Conservation (phyloP, 2,888 invertebrate genomes). For the Drosophila parthenogenetica region DNA sequence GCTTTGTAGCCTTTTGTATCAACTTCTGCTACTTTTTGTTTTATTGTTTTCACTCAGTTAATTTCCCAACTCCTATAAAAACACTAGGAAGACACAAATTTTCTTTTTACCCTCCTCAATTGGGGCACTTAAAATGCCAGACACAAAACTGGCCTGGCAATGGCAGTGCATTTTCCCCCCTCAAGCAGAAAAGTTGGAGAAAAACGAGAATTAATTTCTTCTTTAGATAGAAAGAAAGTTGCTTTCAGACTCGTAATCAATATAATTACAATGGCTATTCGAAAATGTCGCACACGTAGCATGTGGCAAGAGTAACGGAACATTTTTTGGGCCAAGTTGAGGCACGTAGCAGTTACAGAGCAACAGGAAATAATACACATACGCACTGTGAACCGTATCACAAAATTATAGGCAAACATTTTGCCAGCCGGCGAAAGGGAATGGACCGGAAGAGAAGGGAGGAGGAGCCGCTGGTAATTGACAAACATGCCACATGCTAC, state of each 20-base stretch:
- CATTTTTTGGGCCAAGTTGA: constrained; percentile 40
- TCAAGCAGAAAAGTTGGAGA: background rate
- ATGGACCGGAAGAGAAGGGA: background rate
- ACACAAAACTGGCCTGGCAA: constrained; percentile 47
- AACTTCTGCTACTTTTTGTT: constrained; percentile 4
- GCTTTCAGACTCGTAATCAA: constrained; percentile 63
- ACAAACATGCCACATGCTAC: constrained; percentile 78
- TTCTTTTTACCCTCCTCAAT: constrained; percentile 6
- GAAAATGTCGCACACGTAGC: constrained; percentile 77
- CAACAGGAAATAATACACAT: constrained; percentile 74
- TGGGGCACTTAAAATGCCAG: constrained; percentile 65
- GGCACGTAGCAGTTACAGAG: constrained; percentile 62
- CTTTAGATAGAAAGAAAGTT: constrained; percentile 18
- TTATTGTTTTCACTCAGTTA: constrained; percentile 20
- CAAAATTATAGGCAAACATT: constrained; percentile 69
- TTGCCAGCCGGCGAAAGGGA: constrained; percentile 16
- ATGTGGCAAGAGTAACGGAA: constrained; percentile 21
- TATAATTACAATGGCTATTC: constrained; percentile 74
- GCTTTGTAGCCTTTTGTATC: constrained; percentile 1
- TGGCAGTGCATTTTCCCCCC: constrained; percentile 9
- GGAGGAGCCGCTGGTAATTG: constrained; percentile 65
- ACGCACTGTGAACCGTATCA: constrained; percentile 61
- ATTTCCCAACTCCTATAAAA: constrained; percentile 11
- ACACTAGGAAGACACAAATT: constrained; percentile 5
- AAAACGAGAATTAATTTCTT: constrained; percentile 69